Base-by-base conservation (phyloP, 2,888 invertebrate species). In the Schizaphis graminum region DNA sequence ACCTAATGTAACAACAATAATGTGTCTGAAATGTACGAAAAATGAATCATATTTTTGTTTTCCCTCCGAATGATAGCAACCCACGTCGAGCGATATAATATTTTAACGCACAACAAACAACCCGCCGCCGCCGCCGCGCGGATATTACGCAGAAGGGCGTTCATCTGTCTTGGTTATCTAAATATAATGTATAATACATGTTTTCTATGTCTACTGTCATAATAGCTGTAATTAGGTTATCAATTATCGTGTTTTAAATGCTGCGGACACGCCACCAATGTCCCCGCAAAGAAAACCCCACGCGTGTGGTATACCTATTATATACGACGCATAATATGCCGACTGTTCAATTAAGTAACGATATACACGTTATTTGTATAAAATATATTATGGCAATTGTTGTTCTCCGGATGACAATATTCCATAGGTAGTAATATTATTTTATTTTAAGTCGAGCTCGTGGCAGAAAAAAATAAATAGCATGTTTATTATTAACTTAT, bases 101-200 rank as follows among this genome's bases (percentile, higher is more conserved):
- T 89, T 47, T 44, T 67, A 16, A 77, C 77, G 35, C 77, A 77
- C 77, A 77, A 35, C 77, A 77, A 35, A 8, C 41, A 44, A 44
- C 41, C 77, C 47, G 35, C 49, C 35, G 47, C 49, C 44, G 28
- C 44, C 44, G 44, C 44, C 89, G 24, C 89, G 1, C 10, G 67
- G 61, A 90, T 24, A 21, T 47, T 26, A 84, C 91, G 53, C 91
- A 91, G 91, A 44, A 56, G 91, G 91, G 91, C 91, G 91, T 91
- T 91, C 85, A 56, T 91, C 91, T 77, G 41, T 35, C 61, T 35
- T 8, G 47, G 67, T 67, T 89, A 89, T 89, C 90, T 88, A 53
- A 88, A 88, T 35, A 89, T 28, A 88, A 88, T 24, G 28, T 8
- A 47, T 24, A 35, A 77, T 77, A 35, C 77, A 77, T 41, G 77